A percentile compares a stretch with the other conserved stretches of the same genome.
Conservation (phyloP, 2,888 invertebrate species). For the Xanthorhoe spadicearia region DNA sequence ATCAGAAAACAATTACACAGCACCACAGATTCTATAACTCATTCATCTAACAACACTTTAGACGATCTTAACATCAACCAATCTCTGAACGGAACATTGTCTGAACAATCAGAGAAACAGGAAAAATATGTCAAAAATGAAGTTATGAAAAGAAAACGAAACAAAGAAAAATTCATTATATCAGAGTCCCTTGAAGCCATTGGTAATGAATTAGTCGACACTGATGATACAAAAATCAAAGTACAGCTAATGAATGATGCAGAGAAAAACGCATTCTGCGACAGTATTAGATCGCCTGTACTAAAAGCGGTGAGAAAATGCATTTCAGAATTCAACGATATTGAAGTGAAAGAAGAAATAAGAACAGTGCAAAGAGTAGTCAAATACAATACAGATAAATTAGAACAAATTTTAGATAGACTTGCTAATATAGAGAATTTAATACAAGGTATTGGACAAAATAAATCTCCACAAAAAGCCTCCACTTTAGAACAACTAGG, state of each 20-base stretch:
- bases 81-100: conserved; percentile 66
- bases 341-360: conserved; percentile 51
- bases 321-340: conserved; percentile 56
- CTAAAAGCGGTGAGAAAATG: conserved; percentile 67
- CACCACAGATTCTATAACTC: conserved; percentile 58
- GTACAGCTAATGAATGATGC: conserved; percentile 74
- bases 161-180: conserved; percentile 52
- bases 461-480: conserved; percentile 45
- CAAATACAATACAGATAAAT: conserved; percentile 57
- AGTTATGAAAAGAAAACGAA: conserved; percentile 46
- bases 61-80: conserved; percentile 71
- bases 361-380: conserved; percentile 56
- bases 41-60: conserved; percentile 65
- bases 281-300: conserved; percentile 68
- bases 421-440: conserved; percentile 64
- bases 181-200: conserved; percentile 74
- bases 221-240: conserved; percentile 66
- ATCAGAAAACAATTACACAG: conserved; percentile 51
- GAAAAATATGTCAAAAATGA: conserved; percentile 54
- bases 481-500: conserved; percentile 68
- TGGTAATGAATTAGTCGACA: conserved; percentile 58
- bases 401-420: conserved; percentile 65
- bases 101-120: conserved; percentile 64
- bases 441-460: conserved; percentile 39
- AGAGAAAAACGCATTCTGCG: conserved; percentile 66